Base-by-base conservation (phyloP, 92 coral and sea anemone genomes). In the Isaurus tuberculatus region DNA sequence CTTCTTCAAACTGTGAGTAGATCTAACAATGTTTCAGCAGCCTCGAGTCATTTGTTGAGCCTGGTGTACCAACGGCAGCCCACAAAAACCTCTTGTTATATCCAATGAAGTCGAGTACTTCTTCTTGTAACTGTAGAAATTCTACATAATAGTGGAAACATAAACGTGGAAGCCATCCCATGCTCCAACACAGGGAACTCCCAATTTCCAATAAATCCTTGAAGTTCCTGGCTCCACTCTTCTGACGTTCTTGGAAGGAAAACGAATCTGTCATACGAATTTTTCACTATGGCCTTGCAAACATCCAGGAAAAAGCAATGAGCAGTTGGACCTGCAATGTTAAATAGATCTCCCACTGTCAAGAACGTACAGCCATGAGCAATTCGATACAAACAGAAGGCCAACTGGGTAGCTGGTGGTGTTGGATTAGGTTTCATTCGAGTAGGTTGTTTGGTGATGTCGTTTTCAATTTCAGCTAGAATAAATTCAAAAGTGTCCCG, bases 281-380 rank as follows among this genome's bases (percentile, higher is more conserved):
- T 44, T 49, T 65, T 37, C 53, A 79, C 86, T 14, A 86, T 30
- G 43, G 72, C 69, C 65, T 79, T 86, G 28, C 78, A 78, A 66
- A 77, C 89, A 3, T 86, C 86, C 55, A 0, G 28, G 25, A 81
- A 87, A 48, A 81, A 53, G 11, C 26, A 19, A 37, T 26, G 58
- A 49, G 87, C 90, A 8, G 83, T 80, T 26, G 87, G 25, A 23
- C 42, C 31, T 8, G 81, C 82, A 15, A 87, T 51, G 26, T 83
- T 87, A 81, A 87, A 87, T 49, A 87, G 84, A 64, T 87, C 83
- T 70, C 87, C 87, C n/a, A 87, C 90, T 19, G 87, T 81, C n/a
- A 5, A 20, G 10, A 25, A 0, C 11, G 46, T 0, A 55, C 83
- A 83, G 29, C 65, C 65, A 58, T 58, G 65, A 25, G 27, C 65